These are phyloP conservation scores for Manis pentadactyla DNA, from an alignment of 2,797 vertebrate genomes.

Conservation along the genomic window DNA sequence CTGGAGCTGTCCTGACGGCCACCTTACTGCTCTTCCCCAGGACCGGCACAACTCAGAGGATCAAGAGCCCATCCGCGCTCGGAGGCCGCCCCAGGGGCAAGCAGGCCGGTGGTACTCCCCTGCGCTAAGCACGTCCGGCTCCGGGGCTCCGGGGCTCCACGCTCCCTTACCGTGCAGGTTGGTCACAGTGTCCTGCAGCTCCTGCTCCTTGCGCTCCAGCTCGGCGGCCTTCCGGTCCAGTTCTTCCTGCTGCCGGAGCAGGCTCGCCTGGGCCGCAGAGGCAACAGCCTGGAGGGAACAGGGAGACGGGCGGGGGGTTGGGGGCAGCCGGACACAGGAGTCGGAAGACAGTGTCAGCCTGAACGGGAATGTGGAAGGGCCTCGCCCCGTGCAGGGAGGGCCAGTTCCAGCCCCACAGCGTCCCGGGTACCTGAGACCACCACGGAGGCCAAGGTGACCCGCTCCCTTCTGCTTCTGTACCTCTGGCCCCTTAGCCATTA, in stretches of 20 bases:
- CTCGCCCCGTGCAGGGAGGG: not conserved
- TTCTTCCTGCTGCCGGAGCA: constrained; percentile 97
- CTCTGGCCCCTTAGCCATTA: not conserved
- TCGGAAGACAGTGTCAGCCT: not conserved
- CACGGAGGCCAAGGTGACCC: not conserved
- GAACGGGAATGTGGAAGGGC: not conserved
- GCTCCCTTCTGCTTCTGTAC: too few relatives aligned
- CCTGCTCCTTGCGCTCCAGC: constrained; percentile 95
- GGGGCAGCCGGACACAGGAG: not conserved
- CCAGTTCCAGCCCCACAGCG: not conserved
- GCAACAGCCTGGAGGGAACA: constrained; percentile 88
- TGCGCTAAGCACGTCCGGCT: not conserved
- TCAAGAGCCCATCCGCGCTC: not conserved
- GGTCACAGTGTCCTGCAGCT: constrained; percentile 88
- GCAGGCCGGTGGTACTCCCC: not conserved
- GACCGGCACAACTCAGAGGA: not conserved
- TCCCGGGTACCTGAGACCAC: not conserved
- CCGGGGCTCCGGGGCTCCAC: not conserved
- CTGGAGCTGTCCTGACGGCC: not conserved
- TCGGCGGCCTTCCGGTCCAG: constrained; percentile 97
- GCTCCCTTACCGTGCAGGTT: constrained; percentile 84
- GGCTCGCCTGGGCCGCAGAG: constrained; percentile 92
- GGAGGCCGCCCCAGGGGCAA: not conserved
- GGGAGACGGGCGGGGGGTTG: not conserved
- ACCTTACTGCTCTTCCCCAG: not conserved